These are phyloP conservation scores for Gephyroberyx darwinii DNA, from an alignment of 2,797 vertebrate species.

Conservation along the genomic window DNA sequence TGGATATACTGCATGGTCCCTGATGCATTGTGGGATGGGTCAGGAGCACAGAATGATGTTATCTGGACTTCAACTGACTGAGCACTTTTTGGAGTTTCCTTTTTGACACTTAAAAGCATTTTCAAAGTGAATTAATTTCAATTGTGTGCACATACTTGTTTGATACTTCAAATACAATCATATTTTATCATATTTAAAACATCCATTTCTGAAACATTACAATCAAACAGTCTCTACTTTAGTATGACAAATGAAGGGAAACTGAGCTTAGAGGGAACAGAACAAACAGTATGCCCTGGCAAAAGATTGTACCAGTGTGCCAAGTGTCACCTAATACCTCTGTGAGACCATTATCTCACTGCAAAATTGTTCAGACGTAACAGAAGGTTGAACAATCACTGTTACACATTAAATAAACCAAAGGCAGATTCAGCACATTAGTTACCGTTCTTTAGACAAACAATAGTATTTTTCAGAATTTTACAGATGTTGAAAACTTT, in stretches of 20 bases:
- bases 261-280: slow-evolving; percentile 13
- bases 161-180: no score
- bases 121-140: no score
- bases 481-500: background rate
- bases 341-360: slow-evolving; percentile 29
- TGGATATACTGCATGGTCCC: background rate
- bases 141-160: no score
- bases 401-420: slow-evolving; percentile 12
- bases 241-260: slow-evolving; percentile 32
- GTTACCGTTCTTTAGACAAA: background rate
- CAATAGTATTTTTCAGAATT: background rate
- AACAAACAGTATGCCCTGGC: slow-evolving; percentile 42
- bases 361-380: slow-evolving; percentile 5
- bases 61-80: background rate
- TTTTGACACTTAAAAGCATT: background rate
- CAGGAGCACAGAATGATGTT: background rate
- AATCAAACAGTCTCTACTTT: slow-evolving; percentile 24
- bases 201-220: slow-evolving; percentile 29
- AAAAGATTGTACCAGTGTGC: slow-evolving; percentile 37
- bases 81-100: background rate
- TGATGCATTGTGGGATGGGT: slow-evolving; percentile 46
- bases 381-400: slow-evolving; percentile 22
- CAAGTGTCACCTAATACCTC: slow-evolving; percentile 65
- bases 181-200: background rate
- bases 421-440: background rate